Percentiles rank a stretch among this genome's conserved stretches.
These are phyloP conservation scores for Pseudanteris insignis DNA, from an alignment of 2,888 invertebrate species.

Conservation along the genomic window DNA sequence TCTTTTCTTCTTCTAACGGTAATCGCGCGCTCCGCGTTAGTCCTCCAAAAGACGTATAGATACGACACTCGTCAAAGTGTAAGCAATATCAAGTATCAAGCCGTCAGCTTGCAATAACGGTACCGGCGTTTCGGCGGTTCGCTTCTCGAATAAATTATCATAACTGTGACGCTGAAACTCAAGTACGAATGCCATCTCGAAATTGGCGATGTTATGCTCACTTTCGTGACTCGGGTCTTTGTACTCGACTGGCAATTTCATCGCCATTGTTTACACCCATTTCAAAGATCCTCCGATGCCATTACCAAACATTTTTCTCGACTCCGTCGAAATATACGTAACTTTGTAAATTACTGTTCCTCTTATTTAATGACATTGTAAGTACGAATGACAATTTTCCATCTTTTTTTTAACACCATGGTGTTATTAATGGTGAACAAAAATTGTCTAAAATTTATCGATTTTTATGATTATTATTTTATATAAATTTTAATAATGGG, in stretches of 20 bases:
- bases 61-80: constrained; percentile 37
- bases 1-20: constrained; percentile 34
- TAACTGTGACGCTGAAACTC: constrained; percentile 47
- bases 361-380: no score
- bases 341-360: no score
- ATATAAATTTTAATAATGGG: no score
- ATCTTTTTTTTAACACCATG: no score
- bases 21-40: constrained; percentile 22
- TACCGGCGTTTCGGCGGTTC: constrained; percentile 56
- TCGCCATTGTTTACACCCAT: no score
- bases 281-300: no score
- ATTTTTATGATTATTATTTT: no score
- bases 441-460: no score
- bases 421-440: no score
- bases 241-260: constrained; percentile 5
- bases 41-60: constrained; percentile 39
- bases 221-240: constrained; percentile 12
- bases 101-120: constrained; percentile 56
- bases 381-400: no score
- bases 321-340: no score
- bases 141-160: constrained; percentile 57
- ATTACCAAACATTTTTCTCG: no score
- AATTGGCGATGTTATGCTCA: constrained; percentile 20
- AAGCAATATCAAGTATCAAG: constrained; percentile 48
- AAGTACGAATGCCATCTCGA: constrained; percentile 32